Evolutionary conservation across 2,797 vertebrate species (phyloP), one percentile per base, ranked within the genome.

Genomic region (Eptatretus atami): DNA sequence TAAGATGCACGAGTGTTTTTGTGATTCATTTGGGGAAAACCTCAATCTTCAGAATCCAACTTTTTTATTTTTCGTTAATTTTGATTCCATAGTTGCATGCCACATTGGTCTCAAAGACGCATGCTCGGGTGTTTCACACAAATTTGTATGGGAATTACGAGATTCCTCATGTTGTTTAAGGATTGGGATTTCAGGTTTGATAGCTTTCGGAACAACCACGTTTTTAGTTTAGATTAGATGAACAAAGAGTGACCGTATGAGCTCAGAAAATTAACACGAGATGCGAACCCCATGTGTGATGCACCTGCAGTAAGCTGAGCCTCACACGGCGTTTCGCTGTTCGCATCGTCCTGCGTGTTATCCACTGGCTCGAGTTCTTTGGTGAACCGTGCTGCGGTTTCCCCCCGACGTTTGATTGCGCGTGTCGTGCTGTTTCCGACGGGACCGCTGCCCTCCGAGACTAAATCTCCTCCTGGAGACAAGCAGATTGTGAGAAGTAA

Each of bases 291-390:
- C 31, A 44, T 44, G 31, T 44, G 31, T 44, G 31, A 44, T 44
- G 6, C 31, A 8, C 31, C 63, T 64, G 68, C 78, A 98, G 92
- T 76, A 98, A 98, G 73, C 80, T 94, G 70, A 86, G 86, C 94
- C 88, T 65, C 86, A 85, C 0, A 87, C 95, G n/a, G n/a, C 69
- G 77, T 82, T 66, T 94, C 92, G 66, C 86, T 90, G 79, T 96
- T 98, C 69, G 83, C 90, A 67, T 90, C 92, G 67, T 86, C 86
- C 3, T 98, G 80, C 53, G 90, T 98, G 65, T 98, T 90, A n/a
- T n/a, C 73, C 86, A 84, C 72, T 98, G 92, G 92, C 82, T 78
- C 64, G 79, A 88, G 71, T 90, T 78, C 72, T 98, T 98, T 66
- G 78, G 75, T 67, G 81, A 84, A 81, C 88, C 73, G 75, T 78